A percentile compares a stretch with the other conserved stretches of the same genome.
Conservation (phyloP, 2,888 invertebrate species). For the Cyaniris semiargus region DNA sequence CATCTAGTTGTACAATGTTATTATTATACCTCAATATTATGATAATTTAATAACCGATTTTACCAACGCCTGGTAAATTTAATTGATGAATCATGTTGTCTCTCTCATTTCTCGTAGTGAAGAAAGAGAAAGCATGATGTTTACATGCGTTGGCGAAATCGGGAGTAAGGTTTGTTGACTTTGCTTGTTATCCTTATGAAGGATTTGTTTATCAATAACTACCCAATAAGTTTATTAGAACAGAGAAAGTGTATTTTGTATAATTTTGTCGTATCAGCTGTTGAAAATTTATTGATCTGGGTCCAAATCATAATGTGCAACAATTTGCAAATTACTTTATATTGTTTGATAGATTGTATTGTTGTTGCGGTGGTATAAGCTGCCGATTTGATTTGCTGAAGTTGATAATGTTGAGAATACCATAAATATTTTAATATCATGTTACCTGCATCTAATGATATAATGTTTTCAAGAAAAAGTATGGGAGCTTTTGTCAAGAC, state of each 20-base stretch:
- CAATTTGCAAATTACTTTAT: conserved; percentile 49
- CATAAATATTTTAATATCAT: conserved; percentile 7
- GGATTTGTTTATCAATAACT: conserved; percentile 68
- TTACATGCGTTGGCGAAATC: background rate
- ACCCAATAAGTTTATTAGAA: conserved; percentile 56
- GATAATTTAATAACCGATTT: conserved; percentile 47
- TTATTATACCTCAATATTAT: conserved; percentile 67
- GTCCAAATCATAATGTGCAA: conserved; percentile 64
- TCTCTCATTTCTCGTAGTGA: background rate
- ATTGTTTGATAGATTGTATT: background rate
- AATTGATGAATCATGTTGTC: background rate
- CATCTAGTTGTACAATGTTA: conserved; percentile 30
- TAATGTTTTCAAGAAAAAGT: background rate
- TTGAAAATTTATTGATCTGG: conserved; percentile 63
- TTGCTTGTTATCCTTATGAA: conserved; percentile 77
- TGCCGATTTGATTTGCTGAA: background rate
- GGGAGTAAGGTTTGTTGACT: conserved; percentile 52
- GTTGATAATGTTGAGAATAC: background rate
- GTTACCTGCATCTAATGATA: background rate
- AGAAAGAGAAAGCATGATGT: background rate
- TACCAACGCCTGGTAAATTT: background rate
- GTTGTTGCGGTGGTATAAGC: background rate
- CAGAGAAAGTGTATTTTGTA: conserved; percentile 67
- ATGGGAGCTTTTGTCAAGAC: background rate
- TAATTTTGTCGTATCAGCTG: conserved; percentile 69